Conservation (phyloP, 2,797 vertebrate species). For the Arnoldichthys spilopterus region DNA sequence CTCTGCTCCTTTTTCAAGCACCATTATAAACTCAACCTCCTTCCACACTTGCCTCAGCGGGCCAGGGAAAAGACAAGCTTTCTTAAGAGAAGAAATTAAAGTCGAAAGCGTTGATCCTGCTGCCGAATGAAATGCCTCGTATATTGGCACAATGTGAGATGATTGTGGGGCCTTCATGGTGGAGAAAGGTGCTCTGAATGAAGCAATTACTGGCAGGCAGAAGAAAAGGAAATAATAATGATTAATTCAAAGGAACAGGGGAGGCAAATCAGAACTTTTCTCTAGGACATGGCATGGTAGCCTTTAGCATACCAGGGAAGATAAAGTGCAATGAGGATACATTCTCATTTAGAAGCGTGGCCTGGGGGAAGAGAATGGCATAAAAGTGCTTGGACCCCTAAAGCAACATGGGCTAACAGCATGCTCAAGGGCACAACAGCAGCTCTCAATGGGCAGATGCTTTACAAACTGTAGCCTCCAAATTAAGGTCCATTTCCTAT, state of each 20-base stretch:
- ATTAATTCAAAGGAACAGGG: constrained; percentile 27
- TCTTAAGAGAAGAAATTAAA: constrained; percentile 48
- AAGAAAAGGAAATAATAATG: constrained; percentile 36
- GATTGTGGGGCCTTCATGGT: constrained; percentile 35
- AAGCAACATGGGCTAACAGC: not conserved
- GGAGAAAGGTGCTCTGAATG: constrained; percentile 30
- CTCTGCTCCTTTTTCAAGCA: constrained; percentile 78
- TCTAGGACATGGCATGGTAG: not conserved
- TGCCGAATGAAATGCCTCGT: constrained; percentile 39
- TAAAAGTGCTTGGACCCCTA: constrained; percentile 9
- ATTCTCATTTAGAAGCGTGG: not conserved
- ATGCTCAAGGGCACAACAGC: not conserved
- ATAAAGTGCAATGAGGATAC: constrained; percentile 6
- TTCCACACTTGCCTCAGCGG: constrained; percentile 43
- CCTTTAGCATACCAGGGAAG: not conserved
- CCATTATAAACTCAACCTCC: constrained; percentile 75
- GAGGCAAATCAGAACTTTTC: constrained; percentile 2
- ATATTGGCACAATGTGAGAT: constrained; percentile 52
- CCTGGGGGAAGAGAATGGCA: not conserved
- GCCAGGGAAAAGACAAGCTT: constrained; percentile 42
- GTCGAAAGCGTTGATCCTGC: constrained; percentile 7
- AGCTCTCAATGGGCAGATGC: not conserved
- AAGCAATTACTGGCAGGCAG: constrained; percentile 39
- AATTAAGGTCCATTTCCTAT: not conserved
- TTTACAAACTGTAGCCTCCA: not conserved